Evolutionary conservation across 2,888 invertebrate genomes (phyloP).

Genomic region (Eucera pruinosa): DNA sequence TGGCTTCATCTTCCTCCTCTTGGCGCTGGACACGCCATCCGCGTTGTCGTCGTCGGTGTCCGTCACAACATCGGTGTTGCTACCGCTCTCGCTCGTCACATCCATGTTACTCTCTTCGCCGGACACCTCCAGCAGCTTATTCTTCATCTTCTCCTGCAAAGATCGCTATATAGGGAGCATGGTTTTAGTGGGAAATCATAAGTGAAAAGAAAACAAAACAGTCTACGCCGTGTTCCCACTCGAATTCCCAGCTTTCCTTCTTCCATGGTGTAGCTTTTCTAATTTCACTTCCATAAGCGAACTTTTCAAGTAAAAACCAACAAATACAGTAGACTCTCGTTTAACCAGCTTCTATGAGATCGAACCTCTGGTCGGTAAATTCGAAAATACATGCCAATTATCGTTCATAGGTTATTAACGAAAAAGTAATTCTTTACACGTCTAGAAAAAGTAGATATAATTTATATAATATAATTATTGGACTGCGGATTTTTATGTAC

Average conservation of each 20-base stretch:
- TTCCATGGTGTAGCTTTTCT: background rate
- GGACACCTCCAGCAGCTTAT: conserved; percentile 81
- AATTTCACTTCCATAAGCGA: background rate
- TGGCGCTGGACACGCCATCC: conserved; percentile 81
- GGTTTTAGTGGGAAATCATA: conserved; percentile 77
- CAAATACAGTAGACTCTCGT: too few species aligned
- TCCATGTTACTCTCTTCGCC: conserved; percentile 84
- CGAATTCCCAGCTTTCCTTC: too few species aligned
- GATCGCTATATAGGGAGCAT: conserved; percentile 79
- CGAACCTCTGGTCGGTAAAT: too few species aligned
- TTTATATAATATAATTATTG: too few species aligned
- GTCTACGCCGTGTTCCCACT: background rate
- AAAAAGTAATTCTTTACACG: too few species aligned
- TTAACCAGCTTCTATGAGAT: too few species aligned
- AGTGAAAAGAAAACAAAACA: conserved; percentile 59
- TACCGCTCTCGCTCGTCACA: conserved; percentile 83
- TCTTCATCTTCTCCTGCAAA: conserved; percentile 84
- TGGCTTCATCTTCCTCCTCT: conserved; percentile 82
- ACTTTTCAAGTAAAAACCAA: background rate
- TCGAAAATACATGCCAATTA: too few species aligned
- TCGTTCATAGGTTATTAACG: too few species aligned
- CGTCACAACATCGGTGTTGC: conserved; percentile 82
- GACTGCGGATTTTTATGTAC: too few species aligned
- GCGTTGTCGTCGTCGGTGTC: conserved; percentile 83
- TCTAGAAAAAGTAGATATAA: too few species aligned